These are phyloP conservation scores for Sialis lutaria DNA, from an alignment of 2,888 invertebrate genomes.

Conservation along the genomic window DNA sequence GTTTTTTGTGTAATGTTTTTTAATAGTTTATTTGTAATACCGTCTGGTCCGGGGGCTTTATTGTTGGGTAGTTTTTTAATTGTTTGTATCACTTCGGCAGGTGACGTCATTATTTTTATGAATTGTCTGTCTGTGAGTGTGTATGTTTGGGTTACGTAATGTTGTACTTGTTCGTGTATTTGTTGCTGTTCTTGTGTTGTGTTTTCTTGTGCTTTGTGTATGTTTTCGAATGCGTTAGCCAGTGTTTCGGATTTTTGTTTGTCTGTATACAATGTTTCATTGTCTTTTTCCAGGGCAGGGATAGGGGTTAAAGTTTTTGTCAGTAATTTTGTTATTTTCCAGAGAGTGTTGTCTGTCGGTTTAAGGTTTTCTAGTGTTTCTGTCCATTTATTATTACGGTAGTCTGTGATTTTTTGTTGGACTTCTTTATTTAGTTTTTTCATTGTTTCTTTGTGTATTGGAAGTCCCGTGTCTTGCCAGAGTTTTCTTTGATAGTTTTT, in stretches of 20 bases:
- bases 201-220: too few relatives aligned
- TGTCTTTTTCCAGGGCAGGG: too few relatives aligned
- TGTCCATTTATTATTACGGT: slow-evolving; percentile 3
- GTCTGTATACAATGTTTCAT: too few relatives aligned
- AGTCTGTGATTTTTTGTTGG: too few relatives aligned
- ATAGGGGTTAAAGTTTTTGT: background rate
- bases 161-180: too few relatives aligned
- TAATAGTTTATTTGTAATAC: background rate
- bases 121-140: background rate
- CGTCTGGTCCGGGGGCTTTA: slow-evolving; percentile 8
- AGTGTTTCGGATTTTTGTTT: too few relatives aligned
- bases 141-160: too few relatives aligned
- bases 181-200: too few relatives aligned
- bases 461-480: background rate
- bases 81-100: background rate
- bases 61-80: slow-evolving; percentile 8
- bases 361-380: slow-evolving; percentile 3
- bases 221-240: too few relatives aligned
- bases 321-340: slow-evolving; percentile 7
- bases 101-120: background rate
- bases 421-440: background rate
- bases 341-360: slow-evolving; percentile 8
- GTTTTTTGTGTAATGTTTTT: background rate
- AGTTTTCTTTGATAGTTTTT: background rate
- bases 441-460: background rate